Conservation (phyloP, 2,797 vertebrate genomes). For the Hydrophis major region DNA sequence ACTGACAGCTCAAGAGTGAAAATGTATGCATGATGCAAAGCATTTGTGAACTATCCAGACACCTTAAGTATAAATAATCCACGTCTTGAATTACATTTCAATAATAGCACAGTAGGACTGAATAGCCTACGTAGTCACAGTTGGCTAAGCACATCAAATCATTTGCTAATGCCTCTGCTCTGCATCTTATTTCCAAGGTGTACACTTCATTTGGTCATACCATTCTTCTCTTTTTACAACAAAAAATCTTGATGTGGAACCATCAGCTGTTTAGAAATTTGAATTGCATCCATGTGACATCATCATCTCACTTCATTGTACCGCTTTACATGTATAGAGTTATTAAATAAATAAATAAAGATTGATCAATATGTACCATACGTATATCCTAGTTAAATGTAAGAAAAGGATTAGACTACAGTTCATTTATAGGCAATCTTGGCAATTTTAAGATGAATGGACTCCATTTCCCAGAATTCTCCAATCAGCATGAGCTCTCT, state of each 20-base stretch:
- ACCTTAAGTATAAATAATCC: neutral
- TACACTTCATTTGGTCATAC: neutral
- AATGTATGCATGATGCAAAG: neutral
- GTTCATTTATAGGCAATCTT: neutral
- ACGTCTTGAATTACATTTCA: neutral
- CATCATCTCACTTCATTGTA: neutral
- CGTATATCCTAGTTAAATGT: neutral
- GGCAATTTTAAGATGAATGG: neutral
- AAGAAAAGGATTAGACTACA: neutral
- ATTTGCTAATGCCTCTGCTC: neutral
- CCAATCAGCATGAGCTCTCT: neutral
- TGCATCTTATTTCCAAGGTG: neutral
- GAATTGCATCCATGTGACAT: neutral
- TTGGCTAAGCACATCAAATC: neutral
- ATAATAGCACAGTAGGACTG: neutral
- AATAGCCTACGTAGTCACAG: neutral
- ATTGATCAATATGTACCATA: too few relatives aligned
- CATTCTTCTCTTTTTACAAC: neutral
- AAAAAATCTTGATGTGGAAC: neutral
- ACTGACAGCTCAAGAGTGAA: neutral
- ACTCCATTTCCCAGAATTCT: neutral
- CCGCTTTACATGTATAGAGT: neutral
- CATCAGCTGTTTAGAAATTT: neutral
- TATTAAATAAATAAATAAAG: neutral
- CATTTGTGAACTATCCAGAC: neutral